Base-by-base conservation (phyloP, 2,113 vertebrate genomes). In the Daboia siamensis region DNA sequence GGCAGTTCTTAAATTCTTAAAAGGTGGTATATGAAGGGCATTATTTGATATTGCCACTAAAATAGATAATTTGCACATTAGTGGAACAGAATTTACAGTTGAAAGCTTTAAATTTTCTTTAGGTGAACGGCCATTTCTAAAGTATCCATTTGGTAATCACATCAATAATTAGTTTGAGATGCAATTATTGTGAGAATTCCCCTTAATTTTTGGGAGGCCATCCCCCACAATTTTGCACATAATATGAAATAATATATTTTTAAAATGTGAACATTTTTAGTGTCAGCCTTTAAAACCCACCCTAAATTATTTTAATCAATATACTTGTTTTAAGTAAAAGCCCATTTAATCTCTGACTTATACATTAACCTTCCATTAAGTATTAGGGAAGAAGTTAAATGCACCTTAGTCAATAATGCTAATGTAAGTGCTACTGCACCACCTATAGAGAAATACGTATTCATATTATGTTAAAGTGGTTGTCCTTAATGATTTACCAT, bases 321-420 rank as follows among this genome's bases (percentile, higher is more conserved):
- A 99, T 97, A 98, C 97, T 98, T 98, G 97, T 98, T 99, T 99
- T 98, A 99, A 98, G 98, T 98, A 98, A 98, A 98, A 98, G 98
- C 98, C 98, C 98, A 98, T 98, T 98, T 98, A 98, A 98, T 98
- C 98, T 97, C 96, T 98, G 98, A 98, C 98, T 98, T 98, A 96
- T 97, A 97, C 98, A 99, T 99, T 99, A 99, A 99, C 98, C 98
- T 98, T 99, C 98, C 99, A 99, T 99, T 99, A 99, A 99, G 98
- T 98, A 98, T 98, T 98, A 98, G 98, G 97, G 97, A 98, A 97
- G 97, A 98, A 97, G 98, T 98, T 98, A 98, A 99, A 98, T 98
- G 98, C 93, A 98, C 95, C 97, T 98, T 98, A 98, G 98, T 99
- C 99, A 99, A 99, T 99, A 99, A 99, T 99, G 98, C 97, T 98